phyloP scores from a whole-genome alignment of 1,140 invertebrate species.

The Heliothis virescens region DNA sequence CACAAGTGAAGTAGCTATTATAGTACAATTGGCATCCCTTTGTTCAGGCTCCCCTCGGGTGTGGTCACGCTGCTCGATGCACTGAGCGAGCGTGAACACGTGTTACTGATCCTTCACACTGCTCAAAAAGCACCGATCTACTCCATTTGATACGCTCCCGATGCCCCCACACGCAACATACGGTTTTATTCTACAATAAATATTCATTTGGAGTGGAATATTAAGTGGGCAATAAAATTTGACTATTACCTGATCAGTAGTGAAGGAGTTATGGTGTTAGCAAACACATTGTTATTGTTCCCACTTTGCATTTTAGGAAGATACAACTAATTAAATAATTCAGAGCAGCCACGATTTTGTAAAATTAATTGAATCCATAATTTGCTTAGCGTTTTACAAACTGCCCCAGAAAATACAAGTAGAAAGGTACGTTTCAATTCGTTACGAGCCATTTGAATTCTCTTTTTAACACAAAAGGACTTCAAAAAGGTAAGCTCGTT shows the following conservation, averaged over 20 bases:
- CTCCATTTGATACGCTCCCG: constrained; percentile 73
- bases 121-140: constrained; percentile 69
- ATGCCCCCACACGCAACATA: constrained; percentile 71
- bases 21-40: constrained; percentile 68
- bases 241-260: constrained; percentile 37
- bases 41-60: constrained; percentile 59
- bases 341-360: background rate
- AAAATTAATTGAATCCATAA: constrained; percentile 25
- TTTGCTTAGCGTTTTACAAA: constrained; percentile 24
- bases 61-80: constrained; percentile 72
- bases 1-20: constrained; percentile 74
- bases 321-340: background rate
- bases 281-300: background rate
- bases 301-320: background rate
- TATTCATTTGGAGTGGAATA: constrained; percentile 49
- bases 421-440: constrained; percentile 59
- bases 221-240: constrained; percentile 64
- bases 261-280: background rate
- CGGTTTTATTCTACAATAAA: constrained; percentile 58
- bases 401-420: constrained; percentile 34
- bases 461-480: constrained; percentile 75
- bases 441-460: constrained; percentile 67
- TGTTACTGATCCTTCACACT: constrained; percentile 77
- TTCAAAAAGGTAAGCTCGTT: constrained; percentile 73
- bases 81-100: constrained; percentile 72